phyloP scores from a whole-genome alignment of 2,888 invertebrate species.

The Diploptera punctata region DNA sequence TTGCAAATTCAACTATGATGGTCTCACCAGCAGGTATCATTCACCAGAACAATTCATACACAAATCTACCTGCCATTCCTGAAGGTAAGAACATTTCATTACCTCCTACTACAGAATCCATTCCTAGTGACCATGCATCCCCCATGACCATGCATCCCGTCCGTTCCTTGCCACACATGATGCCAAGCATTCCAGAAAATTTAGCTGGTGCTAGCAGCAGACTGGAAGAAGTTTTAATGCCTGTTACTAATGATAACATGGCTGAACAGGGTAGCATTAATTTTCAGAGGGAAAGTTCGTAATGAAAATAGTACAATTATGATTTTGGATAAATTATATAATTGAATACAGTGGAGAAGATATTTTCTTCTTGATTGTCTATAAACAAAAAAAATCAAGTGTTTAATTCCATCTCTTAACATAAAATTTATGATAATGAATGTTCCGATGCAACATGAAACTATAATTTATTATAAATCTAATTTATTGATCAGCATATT shows the following conservation, averaged over 20 bases:
- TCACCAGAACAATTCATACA: constrained; percentile 33
- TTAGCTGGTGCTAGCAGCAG: constrained; percentile 10
- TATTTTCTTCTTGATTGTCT: not conserved
- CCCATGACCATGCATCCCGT: constrained; percentile 20
- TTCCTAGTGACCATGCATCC: not conserved
- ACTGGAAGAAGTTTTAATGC: not conserved
- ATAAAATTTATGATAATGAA: not conserved
- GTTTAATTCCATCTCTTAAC: not conserved
- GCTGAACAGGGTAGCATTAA: not conserved
- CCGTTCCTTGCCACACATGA: constrained; percentile 18
- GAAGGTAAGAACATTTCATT: not conserved
- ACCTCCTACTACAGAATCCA: not conserved
- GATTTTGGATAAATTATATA: not conserved
- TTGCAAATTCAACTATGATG: not conserved
- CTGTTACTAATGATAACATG: not conserved
- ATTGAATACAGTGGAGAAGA: not conserved
- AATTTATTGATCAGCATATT: too few relatives aligned
- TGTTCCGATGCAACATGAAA: not conserved
- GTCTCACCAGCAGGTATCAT: constrained; percentile 11
- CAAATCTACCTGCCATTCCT: constrained; percentile 33
- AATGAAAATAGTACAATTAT: not conserved
- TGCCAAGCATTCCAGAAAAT: constrained; percentile 36
- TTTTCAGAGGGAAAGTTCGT: not conserved
- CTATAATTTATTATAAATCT: too few relatives aligned
- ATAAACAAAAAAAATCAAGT: not conserved